Percentiles rank a stretch among this genome's conserved stretches.
These are phyloP conservation scores for Cremastinae sp. DNA, from an alignment of 2,888 invertebrate species.

Conservation along the genomic window DNA sequence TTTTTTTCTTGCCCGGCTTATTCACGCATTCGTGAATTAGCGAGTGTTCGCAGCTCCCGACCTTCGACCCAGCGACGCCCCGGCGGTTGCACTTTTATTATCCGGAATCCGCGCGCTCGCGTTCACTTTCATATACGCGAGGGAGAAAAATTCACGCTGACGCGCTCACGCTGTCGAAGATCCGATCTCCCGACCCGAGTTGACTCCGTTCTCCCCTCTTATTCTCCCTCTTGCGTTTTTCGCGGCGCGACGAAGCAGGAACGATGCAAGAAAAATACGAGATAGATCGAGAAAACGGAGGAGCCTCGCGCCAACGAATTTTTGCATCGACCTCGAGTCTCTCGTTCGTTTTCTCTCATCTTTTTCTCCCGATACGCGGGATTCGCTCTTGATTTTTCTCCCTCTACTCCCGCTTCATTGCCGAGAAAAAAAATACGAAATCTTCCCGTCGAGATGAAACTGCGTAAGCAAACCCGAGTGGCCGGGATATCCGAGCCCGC, in stretches of 20 bases:
- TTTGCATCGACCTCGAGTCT: conserved; percentile 39
- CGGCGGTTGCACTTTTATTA: conserved; percentile 54
- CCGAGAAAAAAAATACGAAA: conserved; percentile 26
- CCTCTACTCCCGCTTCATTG: neutral
- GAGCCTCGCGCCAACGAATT: conserved; percentile 29
- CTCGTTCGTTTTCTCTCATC: conserved; percentile 1
- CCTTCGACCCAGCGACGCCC: conserved; percentile 52
- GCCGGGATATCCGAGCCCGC: conserved; percentile 21
- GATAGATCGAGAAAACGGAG: conserved; percentile 29
- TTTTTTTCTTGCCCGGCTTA: too few species aligned
- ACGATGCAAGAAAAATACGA: conserved; percentile 1
- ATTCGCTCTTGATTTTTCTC: conserved; percentile 15
- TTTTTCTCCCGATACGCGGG: conserved; percentile 7
- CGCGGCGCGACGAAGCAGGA: conserved; percentile 20
- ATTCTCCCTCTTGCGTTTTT: conserved; percentile 26
- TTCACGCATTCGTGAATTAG: too few species aligned
- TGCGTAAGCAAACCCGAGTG: conserved; percentile 42
- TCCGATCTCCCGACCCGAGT: conserved; percentile 42
- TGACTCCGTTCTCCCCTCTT: conserved; percentile 30
- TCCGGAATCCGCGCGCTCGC: conserved; percentile 21
- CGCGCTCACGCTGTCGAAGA: conserved; percentile 19
- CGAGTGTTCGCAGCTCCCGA: conserved; percentile 18
- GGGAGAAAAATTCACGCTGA: neutral
- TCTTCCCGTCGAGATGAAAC: conserved; percentile 42
- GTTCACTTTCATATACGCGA: conserved; percentile 20